A percentile compares a stretch with the other conserved stretches of the same genome.
phyloP scores from a whole-genome alignment of 2,888 invertebrate species.

The Archips crataeganus region DNA sequence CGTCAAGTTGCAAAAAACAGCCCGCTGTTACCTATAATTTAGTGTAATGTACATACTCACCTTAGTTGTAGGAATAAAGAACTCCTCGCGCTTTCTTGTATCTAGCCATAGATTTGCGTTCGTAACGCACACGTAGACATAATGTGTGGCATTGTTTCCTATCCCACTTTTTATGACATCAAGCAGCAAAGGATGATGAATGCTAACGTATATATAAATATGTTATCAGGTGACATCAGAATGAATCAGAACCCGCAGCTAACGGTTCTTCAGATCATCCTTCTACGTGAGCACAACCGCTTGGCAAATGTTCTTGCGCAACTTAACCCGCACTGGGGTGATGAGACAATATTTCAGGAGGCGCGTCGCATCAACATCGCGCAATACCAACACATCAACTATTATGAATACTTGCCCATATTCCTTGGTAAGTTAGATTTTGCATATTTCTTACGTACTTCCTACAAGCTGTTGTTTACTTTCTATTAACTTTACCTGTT shows the following conservation, averaged over 20 bases:
- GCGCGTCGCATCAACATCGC: conserved; percentile 89
- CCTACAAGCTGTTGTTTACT: no score
- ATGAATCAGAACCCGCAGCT: conserved; percentile 91
- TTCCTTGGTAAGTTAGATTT: conserved; percentile 85
- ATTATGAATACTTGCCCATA: conserved; percentile 92
- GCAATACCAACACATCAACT: conserved; percentile 90
- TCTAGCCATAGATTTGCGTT: no score
- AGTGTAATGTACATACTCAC: no score
- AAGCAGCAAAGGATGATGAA: no score
- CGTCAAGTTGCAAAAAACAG: no score
- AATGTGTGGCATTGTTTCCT: no score
- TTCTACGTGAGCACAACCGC: conserved; percentile 91
- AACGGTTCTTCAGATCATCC: conserved; percentile 88
- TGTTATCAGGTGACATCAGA: conserved; percentile 86
- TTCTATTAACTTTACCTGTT: no score
- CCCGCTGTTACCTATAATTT: no score
- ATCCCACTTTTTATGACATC: no score
- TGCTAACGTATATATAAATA: neutral
- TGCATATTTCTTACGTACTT: neutral
- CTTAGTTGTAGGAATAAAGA: no score
- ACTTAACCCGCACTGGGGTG: conserved; percentile 91
- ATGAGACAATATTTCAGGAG: conserved; percentile 91
- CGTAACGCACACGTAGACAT: no score
- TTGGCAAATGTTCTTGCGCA: conserved; percentile 86
- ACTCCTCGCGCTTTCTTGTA: no score